These are phyloP conservation scores for Parasteatoda tepidariorum DNA, from an alignment of 1,140 invertebrate genomes.

Conservation along the genomic window DNA sequence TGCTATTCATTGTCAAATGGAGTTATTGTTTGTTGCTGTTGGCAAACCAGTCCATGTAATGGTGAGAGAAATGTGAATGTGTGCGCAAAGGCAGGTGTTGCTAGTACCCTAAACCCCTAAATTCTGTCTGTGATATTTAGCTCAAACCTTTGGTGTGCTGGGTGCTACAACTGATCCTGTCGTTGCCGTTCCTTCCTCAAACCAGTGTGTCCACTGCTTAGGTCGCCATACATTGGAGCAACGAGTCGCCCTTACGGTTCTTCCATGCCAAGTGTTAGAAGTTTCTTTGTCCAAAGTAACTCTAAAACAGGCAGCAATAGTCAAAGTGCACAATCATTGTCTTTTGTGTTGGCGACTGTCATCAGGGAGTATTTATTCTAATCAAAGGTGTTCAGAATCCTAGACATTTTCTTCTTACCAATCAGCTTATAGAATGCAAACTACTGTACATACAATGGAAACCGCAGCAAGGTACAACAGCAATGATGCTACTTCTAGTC, in stretches of 20 bases:
- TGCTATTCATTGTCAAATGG: neutral
- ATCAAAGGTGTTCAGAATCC: conserved; percentile 2
- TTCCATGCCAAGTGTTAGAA: conserved; percentile 49
- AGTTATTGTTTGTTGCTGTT: neutral
- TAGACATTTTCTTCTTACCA: neutral
- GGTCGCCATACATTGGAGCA: neutral
- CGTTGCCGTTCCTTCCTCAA: neutral
- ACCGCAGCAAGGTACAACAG: conserved; percentile 22
- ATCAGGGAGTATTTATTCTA: neutral
- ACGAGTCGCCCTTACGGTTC: conserved; percentile 27
- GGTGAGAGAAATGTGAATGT: neutral
- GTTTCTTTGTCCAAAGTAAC: neutral
- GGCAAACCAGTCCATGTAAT: neutral
- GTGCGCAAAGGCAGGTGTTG: conserved; percentile 15
- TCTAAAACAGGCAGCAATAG: conserved; percentile 16
- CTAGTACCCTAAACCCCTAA: conserved; percentile 31
- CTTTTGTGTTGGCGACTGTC: conserved; percentile 22
- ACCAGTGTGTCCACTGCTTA: neutral
- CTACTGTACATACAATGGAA: conserved; percentile 46
- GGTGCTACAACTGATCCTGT: conserved; percentile 30
- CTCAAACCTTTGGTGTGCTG: conserved; percentile 28
- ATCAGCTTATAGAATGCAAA: conserved; percentile 14
- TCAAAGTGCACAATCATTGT: conserved; percentile 49
- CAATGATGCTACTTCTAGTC: conserved; percentile 30
- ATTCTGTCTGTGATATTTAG: conserved; percentile 56